These are phyloP conservation scores for Arenaria interpres DNA, from an alignment of 2,113 vertebrate genomes.

Conservation along the genomic window DNA sequence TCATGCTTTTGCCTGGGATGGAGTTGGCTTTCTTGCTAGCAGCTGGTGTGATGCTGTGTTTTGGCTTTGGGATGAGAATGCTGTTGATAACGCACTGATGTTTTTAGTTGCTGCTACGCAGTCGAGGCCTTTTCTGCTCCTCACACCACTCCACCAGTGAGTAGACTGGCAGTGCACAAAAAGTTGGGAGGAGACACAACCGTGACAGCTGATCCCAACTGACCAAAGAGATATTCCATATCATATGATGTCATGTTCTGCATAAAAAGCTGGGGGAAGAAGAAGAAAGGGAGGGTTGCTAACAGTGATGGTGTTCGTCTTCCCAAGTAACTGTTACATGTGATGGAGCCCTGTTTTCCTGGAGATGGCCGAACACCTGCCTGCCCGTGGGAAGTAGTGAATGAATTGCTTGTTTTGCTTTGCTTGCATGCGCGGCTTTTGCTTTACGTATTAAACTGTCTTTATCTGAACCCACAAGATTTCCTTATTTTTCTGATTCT, in stretches of 20 bases:
- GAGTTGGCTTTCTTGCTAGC: background rate
- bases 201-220: background rate
- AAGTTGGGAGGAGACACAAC: background rate
- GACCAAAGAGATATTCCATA: background rate
- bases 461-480: background rate
- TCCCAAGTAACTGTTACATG: background rate
- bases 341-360: background rate
- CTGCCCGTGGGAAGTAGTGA: background rate
- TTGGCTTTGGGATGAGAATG: background rate
- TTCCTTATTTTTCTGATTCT: background rate
- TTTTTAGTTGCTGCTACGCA: background rate
- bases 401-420: background rate
- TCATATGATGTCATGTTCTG: background rate
- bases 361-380: background rate
- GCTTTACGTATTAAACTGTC: background rate
- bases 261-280: background rate
- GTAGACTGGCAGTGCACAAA: background rate
- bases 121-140: background rate
- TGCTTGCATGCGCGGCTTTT: background rate
- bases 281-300: background rate
- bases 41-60: background rate
- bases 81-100: background rate
- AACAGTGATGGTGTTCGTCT: background rate
- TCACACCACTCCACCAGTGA: background rate
- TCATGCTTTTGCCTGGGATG: background rate